These are phyloP conservation scores for Apantesis nais DNA, from an alignment of 2,888 invertebrate genomes.

Conservation along the genomic window DNA sequence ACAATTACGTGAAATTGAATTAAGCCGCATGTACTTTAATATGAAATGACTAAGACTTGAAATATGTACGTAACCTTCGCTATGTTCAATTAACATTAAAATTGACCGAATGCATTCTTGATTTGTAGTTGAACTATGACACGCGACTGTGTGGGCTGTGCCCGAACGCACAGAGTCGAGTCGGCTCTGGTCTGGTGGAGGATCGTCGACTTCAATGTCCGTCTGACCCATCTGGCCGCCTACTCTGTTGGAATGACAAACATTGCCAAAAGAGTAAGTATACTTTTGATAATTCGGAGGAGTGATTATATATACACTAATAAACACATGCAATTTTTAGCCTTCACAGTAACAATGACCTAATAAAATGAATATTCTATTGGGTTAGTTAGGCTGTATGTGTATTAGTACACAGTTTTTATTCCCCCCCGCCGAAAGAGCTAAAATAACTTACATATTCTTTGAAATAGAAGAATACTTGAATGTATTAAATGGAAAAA, in stretches of 20 bases:
- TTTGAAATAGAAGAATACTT: too few relatives aligned
- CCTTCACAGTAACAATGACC: neutral
- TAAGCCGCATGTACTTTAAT: slow-evolving; percentile 14
- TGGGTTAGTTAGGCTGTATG: neutral
- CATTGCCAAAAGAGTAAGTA: slow-evolving; percentile 90
- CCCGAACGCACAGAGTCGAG: slow-evolving; percentile 69
- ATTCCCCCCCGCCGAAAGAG: neutral
- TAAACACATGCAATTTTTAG: neutral
- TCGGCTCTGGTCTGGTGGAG: slow-evolving; percentile 33
- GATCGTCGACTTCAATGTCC: slow-evolving; percentile 69
- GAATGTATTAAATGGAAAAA: too few relatives aligned
- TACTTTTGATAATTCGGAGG: neutral
- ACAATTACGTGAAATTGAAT: slow-evolving; percentile 24
- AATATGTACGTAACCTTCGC: slow-evolving; percentile 31
- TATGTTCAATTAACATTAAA: slow-evolving; percentile 34
- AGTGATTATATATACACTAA: neutral
- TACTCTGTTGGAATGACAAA: slow-evolving; percentile 92
- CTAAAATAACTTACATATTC: too few relatives aligned
- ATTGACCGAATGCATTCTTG: slow-evolving; percentile 35
- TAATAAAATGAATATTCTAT: neutral
- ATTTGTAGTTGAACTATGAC: slow-evolving; percentile 87
- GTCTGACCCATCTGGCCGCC: slow-evolving; percentile 71
- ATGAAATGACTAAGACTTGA: slow-evolving; percentile 28
- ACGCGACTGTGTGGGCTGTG: slow-evolving; percentile 75
- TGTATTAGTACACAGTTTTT: neutral